These are phyloP conservation scores for Mesitornis unicolor DNA, from an alignment of 2,113 vertebrate genomes.

Conservation along the genomic window DNA sequence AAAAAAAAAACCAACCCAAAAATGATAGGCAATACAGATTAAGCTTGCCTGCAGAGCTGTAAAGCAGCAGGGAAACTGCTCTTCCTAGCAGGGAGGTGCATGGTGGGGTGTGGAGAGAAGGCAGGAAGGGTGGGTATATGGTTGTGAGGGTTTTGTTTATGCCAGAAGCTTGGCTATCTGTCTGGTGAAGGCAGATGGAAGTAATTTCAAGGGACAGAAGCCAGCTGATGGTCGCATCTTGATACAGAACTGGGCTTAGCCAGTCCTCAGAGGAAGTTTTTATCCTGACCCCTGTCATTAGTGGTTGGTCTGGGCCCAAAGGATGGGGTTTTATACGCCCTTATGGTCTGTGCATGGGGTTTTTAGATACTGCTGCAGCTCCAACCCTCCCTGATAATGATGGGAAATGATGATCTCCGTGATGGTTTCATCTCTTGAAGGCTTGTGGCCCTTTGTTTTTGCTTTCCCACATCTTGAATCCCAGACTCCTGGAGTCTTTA, in stretches of 20 bases:
- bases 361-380: not conserved
- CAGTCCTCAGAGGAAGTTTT: not conserved
- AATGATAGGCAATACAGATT: not conserved
- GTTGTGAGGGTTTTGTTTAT: not conserved
- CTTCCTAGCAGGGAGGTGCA: not conserved
- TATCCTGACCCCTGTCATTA: not conserved
- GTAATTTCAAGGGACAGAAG: conserved; percentile 14
- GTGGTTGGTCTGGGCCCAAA: not conserved
- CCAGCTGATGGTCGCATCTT: not conserved
- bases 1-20: too few relatives aligned
- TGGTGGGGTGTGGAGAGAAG: not conserved
- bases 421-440: not conserved
- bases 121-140: not conserved
- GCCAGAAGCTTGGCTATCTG: not conserved
- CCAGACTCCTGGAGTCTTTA: not conserved
- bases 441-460: not conserved
- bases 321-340: not conserved
- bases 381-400: not conserved
- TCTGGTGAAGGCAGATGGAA: conserved; percentile 40
- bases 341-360: not conserved
- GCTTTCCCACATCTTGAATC: not conserved
- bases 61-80: not conserved
- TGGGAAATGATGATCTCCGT: not conserved
- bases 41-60: not conserved
- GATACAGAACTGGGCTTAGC: not conserved